Conservation (phyloP, 1,140 invertebrate species). For the Holotrichia oblita region DNA sequence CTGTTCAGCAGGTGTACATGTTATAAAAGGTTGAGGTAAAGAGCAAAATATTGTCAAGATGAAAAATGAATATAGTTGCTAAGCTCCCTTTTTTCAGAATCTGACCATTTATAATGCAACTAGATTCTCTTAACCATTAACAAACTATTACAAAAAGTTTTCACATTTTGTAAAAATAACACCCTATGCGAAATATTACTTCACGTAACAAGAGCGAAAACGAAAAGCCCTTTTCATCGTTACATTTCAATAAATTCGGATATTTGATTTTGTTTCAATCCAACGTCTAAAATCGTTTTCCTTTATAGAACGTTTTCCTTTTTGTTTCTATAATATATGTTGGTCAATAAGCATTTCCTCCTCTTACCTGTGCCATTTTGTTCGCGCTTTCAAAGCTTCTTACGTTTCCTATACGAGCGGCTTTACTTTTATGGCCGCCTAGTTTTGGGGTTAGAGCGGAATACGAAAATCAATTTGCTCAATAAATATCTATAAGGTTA, state of each 20-base stretch:
- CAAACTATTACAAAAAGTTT: too few species aligned
- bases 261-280: not conserved
- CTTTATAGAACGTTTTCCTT: conserved; percentile 14
- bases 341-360: conserved; percentile 24
- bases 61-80: too few species aligned
- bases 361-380: conserved; percentile 30
- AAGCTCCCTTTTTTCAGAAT: too few species aligned
- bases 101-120: too few species aligned
- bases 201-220: not conserved
- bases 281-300: conserved; percentile 5
- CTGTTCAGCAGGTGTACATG: too few species aligned
- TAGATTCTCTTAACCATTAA: too few species aligned
- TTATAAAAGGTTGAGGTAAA: too few species aligned
- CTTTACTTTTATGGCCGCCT: conserved; percentile 12
- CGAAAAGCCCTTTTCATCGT: not conserved
- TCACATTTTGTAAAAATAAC: too few species aligned
- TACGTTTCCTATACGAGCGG: not conserved
- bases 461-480: conserved; percentile 23
- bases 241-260: not conserved
- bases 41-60: too few species aligned
- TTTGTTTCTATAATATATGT: conserved; percentile 35
- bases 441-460: conserved; percentile 18
- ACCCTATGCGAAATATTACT: too few species aligned
- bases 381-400: conserved; percentile 15
- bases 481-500: conserved; percentile 26